A percentile compares a stretch with the other conserved stretches of the same genome.
These are phyloP conservation scores for Glaucopsyche alexis DNA, from an alignment of 2,888 invertebrate species.

Conservation along the genomic window DNA sequence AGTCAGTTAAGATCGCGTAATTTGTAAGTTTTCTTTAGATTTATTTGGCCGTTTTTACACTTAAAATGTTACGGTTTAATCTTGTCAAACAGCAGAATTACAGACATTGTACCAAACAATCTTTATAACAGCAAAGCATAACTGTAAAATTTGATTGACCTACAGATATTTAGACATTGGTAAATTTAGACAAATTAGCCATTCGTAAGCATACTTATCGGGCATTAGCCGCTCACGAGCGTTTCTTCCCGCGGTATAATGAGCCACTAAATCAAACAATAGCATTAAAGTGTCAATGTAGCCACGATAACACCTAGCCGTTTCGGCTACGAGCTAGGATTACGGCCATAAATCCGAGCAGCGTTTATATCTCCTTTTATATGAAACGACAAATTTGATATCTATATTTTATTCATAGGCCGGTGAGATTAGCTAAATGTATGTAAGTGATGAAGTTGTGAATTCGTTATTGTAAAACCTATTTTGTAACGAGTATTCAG, in stretches of 20 bases:
- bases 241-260: slow-evolving; percentile 71
- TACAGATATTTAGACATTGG: slow-evolving; percentile 16
- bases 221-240: slow-evolving; percentile 59
- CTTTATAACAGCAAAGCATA: not conserved
- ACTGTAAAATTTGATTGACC: slow-evolving; percentile 12
- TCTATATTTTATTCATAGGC: slow-evolving; percentile 13
- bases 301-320: slow-evolving; percentile 74
- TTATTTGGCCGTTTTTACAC: too few species aligned
- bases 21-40: too few species aligned
- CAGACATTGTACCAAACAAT: not conserved
- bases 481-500: too few species aligned
- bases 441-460: not conserved
- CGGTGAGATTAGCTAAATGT: not conserved
- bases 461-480: not conserved
- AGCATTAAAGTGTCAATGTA: slow-evolving; percentile 79
- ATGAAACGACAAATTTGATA: slow-evolving; percentile 39
- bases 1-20: not conserved
- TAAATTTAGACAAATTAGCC: slow-evolving; percentile 27
- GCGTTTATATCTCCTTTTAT: slow-evolving; percentile 58
- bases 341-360: slow-evolving; percentile 71
- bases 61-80: too few species aligned
- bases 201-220: slow-evolving; percentile 38
- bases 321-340: slow-evolving; percentile 74
- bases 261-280: slow-evolving; percentile 80
- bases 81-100: too few species aligned